These are phyloP conservation scores for Sericinus montela DNA, from an alignment of 2,888 invertebrate species.

Conservation along the genomic window DNA sequence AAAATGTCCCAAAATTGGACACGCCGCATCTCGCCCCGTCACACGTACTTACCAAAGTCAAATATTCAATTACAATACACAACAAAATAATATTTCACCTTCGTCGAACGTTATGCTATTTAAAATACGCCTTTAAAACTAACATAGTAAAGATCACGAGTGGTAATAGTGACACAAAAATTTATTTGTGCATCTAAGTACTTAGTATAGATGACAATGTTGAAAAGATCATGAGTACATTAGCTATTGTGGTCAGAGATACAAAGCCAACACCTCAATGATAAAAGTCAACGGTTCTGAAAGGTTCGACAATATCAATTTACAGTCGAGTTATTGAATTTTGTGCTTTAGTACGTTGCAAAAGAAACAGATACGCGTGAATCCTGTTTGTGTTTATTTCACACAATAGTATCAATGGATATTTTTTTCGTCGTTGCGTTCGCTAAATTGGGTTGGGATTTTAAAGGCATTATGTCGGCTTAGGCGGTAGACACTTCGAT, in stretches of 20 bases:
- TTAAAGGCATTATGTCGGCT: constrained; percentile 46
- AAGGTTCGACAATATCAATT: constrained; percentile 26
- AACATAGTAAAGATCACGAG: constrained; percentile 4
- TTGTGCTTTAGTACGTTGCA: not conserved
- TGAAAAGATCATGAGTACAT: constrained; percentile 75
- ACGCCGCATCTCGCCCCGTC: constrained; percentile 58
- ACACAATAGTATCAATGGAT: constrained; percentile 21
- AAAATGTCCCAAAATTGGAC: constrained; percentile 48
- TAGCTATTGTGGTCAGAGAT: constrained; percentile 55
- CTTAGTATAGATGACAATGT: constrained; percentile 72
- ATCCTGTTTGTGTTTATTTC: constrained; percentile 3
- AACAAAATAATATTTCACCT: constrained; percentile 23
- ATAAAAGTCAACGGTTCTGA: constrained; percentile 57
- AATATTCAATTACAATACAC: constrained; percentile 67
- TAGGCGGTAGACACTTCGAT: constrained; percentile 50
- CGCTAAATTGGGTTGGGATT: constrained; percentile 66
- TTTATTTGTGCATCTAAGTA: constrained; percentile 40
- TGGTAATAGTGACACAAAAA: constrained; percentile 4
- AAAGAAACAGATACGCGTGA: not conserved
- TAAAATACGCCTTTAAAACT: constrained; percentile 23
- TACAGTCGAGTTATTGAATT: not conserved
- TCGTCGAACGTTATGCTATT: constrained; percentile 10
- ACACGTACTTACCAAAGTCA: constrained; percentile 71
- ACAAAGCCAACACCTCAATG: constrained; percentile 55
- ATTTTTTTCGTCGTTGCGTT: constrained; percentile 25